Evolutionary conservation across 2,888 invertebrate species (phyloP).

Genomic region (Pollenia griseotomentosa): DNA sequence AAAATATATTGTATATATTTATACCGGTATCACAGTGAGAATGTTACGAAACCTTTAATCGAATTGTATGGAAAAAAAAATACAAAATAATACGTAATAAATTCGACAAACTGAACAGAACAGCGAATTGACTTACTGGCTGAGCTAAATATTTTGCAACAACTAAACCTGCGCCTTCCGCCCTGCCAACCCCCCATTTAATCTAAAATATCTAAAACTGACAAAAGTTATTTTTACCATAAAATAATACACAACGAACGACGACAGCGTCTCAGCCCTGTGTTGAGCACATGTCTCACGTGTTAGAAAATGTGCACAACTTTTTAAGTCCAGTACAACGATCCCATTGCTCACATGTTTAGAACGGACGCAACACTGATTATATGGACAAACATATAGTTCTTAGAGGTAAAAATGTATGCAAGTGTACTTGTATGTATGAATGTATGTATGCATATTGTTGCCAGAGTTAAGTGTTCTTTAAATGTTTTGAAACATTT

Average conservation of each 20-base stretch:
- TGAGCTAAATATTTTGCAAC: constrained; percentile 50
- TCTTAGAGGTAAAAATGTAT: no score
- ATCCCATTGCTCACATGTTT: constrained; percentile 82
- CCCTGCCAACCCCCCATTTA: not conserved
- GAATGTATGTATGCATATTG: not conserved
- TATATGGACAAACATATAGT: constrained; percentile 20
- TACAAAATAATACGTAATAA: constrained; percentile 65
- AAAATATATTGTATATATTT: constrained; percentile 40
- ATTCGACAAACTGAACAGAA: constrained; percentile 62
- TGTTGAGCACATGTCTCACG: constrained; percentile 76
- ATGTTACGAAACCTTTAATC: constrained; percentile 73
- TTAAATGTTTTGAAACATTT: not conserved
- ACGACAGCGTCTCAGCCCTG: constrained; percentile 53
- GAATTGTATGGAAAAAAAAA: constrained; percentile 43
- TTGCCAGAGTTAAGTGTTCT: constrained; percentile 25
- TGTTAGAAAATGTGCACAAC: constrained; percentile 77
- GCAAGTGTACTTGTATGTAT: no score
- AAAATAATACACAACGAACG: constrained; percentile 38
- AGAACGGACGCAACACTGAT: constrained; percentile 65
- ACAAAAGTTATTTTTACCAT: constrained; percentile 66
- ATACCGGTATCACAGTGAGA: constrained; percentile 66
- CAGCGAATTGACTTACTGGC: constrained; percentile 40
- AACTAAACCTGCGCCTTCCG: not conserved
- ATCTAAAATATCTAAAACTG: constrained; percentile 41
- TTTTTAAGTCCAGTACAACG: constrained; percentile 79